A percentile compares a stretch with the other conserved stretches of the same genome.
Conservation (phyloP, 2,888 invertebrate species). For the Mesorhabditis belari region DNA sequence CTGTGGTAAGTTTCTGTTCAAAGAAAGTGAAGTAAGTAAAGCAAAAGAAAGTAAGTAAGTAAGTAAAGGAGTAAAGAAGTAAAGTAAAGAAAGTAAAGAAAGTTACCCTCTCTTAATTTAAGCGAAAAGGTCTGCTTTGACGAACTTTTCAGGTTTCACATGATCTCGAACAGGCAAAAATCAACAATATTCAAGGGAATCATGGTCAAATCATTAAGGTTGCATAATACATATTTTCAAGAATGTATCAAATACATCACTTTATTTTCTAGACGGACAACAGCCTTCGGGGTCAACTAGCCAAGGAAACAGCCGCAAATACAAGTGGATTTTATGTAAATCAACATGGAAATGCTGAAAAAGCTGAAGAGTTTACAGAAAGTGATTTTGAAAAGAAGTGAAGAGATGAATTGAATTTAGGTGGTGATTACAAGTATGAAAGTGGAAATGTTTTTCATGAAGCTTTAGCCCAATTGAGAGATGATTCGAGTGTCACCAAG, state of each 20-base stretch:
- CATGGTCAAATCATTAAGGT: conserved; percentile 35
- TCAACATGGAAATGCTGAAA: conserved; percentile 43
- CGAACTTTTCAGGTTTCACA: conserved; percentile 27
- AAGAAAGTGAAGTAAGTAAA: too few species aligned
- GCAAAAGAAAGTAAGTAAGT: too few species aligned
- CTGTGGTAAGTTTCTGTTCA: conserved; percentile 27
- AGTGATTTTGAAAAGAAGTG: conserved; percentile 7
- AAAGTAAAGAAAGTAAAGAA: too few species aligned
- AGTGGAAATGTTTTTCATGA: conserved; percentile 43
- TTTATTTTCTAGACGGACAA: conserved; percentile 6
- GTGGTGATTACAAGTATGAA: conserved; percentile 29
- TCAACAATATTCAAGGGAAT: conserved; percentile 30
- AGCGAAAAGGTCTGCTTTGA: too few species aligned
- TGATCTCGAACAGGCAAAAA: conserved; percentile 36
- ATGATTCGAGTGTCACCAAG: conserved; percentile 7
- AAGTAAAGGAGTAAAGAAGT: too few species aligned
- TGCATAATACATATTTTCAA: not conserved
- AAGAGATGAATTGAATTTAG: conserved; percentile 1
- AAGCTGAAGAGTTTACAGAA: conserved; percentile 44
- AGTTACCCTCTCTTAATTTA: too few species aligned
- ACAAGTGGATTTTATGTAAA: conserved; percentile 39
- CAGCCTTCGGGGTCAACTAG: conserved; percentile 7
- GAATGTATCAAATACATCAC: conserved; percentile 4
- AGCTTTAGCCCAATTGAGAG: conserved; percentile 28
- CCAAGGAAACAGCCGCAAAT: conserved; percentile 23